Conservation (phyloP, 2,113 vertebrate species). For the Mirza zaza region DNA sequence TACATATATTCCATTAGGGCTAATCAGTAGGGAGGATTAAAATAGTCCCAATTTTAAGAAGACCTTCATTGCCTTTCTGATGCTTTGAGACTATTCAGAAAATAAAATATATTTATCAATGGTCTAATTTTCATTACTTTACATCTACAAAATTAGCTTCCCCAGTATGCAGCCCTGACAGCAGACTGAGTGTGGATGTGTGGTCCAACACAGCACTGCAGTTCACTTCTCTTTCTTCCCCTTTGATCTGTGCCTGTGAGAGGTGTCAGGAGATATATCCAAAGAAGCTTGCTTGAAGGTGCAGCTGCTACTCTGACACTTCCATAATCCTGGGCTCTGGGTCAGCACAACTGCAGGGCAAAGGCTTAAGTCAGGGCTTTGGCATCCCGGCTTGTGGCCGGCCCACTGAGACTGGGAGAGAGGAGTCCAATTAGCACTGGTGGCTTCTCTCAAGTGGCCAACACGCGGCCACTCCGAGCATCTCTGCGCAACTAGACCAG, state of each 20-base stretch:
- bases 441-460: constrained; percentile 13
- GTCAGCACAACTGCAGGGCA: neutral
- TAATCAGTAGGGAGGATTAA: neutral
- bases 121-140: neutral
- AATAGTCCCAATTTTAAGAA: neutral
- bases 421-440: neutral
- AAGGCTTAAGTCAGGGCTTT: neutral
- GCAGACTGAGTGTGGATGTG: neutral
- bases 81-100: neutral
- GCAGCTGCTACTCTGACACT: neutral
- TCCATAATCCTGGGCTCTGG: neutral
- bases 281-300: neutral
- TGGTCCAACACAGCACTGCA: fast-evolving
- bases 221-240: no score
- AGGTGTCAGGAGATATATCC: neutral
- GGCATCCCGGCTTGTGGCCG: neutral
- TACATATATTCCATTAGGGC: neutral
- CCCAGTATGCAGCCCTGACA: neutral
- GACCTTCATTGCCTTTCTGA: neutral
- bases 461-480: neutral
- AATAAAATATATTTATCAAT: neutral
- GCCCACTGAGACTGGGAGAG: neutral
- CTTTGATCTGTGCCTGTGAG: neutral
- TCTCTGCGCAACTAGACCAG: neutral
- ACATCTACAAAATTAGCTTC: neutral